Conservation (phyloP, 2,888 invertebrate genomes). For the Automeris io region DNA sequence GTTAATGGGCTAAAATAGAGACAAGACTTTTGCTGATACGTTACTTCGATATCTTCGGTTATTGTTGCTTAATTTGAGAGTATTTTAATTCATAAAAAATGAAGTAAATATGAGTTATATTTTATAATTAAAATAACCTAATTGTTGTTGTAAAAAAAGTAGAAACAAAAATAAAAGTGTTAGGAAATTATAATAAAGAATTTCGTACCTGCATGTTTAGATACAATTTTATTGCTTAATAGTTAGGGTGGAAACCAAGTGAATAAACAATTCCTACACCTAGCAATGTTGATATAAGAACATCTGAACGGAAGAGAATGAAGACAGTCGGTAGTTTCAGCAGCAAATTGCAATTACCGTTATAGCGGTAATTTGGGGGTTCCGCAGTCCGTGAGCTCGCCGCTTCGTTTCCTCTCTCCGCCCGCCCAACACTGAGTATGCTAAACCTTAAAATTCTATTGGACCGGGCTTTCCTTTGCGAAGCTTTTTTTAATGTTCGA, state of each 20-base stretch:
- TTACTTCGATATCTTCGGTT: too few species aligned
- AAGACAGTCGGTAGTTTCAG: conserved; percentile 57
- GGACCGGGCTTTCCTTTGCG: background rate
- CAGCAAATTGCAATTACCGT: conserved; percentile 66
- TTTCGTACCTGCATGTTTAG: too few species aligned
- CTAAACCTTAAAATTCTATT: background rate
- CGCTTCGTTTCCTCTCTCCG: conserved; percentile 2
- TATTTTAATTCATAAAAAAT: too few species aligned
- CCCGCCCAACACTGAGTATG: background rate
- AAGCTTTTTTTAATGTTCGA: too few species aligned
- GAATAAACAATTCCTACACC: conserved; percentile 5
- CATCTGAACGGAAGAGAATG: conserved; percentile 50
- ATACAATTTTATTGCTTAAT: too few species aligned
- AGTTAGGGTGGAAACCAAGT: background rate
- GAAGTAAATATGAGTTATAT: conserved; percentile 11
- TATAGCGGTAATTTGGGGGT: conserved; percentile 62
- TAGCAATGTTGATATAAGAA: conserved; percentile 35
- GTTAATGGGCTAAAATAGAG: conserved; percentile 7
- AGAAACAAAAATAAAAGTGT: too few species aligned
- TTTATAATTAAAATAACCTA: too few species aligned
- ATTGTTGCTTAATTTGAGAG: too few species aligned
- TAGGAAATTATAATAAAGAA: too few species aligned
- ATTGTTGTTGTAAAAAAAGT: too few species aligned
- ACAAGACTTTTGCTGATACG: conserved; percentile 4
- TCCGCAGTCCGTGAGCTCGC: conserved; percentile 19